Evolutionary conservation across 2,797 vertebrate species (phyloP), one percentile per base, ranked within the genome.

Genomic region (Dicrostonyx torquatus): DNA sequence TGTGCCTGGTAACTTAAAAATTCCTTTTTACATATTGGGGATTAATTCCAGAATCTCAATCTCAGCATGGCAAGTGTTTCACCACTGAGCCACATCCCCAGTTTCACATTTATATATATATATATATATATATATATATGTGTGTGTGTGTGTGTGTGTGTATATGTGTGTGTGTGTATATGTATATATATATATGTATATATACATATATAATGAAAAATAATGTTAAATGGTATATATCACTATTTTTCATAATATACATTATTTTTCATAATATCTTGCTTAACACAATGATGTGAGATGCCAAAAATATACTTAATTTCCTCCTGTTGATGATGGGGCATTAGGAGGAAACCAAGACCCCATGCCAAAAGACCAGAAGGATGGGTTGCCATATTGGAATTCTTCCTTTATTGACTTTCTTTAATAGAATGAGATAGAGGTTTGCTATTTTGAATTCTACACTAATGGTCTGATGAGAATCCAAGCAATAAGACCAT

Each of bases 281-380:
- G 24, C 2, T 43, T 34, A 58, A 76, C 1, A 62, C 1, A 18
- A 2, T 0, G 8, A 53, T 29, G 9, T 43, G 14, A 68, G 2
- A 18, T n/a, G n/a, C n/a, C 6, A 13, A 6, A 2, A 43, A 48
- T 48, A 40, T 4, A 53, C 34, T 7, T 6, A 62, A 1, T 3
- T 11, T 50, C 37, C 12, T 76, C 2, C 34, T 18, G 0, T 29
- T 3, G 43, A 60, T 8, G 5, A 31, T 1, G 1, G 0, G 18
- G 2, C 55, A 29, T 1, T 13, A 9, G 26, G 12, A 7, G 43
- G 66, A 66, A 86, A 85, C 6, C 10, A 24, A 78, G 60, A 37
- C 2, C 48, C 34, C 22, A 31, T 13, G 29, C 29, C 58, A 73
- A 76, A 48, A 83, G 55, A 24, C 9, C 12, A 8, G 6, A n/a